Base-by-base conservation (phyloP, 2,113 vertebrate species). In the Otocyon megalotis region DNA sequence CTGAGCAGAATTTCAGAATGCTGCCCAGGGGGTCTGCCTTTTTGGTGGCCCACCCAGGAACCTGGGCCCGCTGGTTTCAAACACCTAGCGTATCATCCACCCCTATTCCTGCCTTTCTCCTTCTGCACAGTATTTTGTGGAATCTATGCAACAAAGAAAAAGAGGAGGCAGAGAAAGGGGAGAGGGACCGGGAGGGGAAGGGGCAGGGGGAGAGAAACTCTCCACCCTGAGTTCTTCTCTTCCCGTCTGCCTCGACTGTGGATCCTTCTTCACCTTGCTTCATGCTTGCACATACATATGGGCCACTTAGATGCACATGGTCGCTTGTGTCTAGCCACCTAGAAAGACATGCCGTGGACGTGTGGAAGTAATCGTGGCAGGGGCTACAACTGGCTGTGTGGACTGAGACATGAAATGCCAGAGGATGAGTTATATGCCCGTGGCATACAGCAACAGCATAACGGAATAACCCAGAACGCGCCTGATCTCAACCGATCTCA, bases 391-490 rank as follows among this genome's bases (percentile, higher is more conserved):
- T 3, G 16, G 19, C 8, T 15, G 37, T 35, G 48, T 35, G 26
- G 43, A 3, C 60, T 53, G 54, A n/a, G 28, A 67, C 54, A 74
- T 5, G 2, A 63, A 60, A 14, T 4, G 11, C 32, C 35, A 20
- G 72, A 35, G 37, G 32, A 3, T 22, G 60, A 58, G 24, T 50
- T 32, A 24, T 1, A 7, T 8, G 10, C 62, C 54, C 6, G 26
- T 7, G 26, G 72, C 28, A 7, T 12, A 12, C 1, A 2, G 71
- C 24, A 5, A 17, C 0, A 1, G 60, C 0, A 0, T 8, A 0
- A 1, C 53, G 3, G 67, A n/a, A n/a, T n/a, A 14, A 32, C 32
- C 16, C 65, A 69, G 65, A 69, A n/a, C 19, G 8, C 32, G 1
- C 67, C 67, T 2, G 32, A n/a, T 8, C 67, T n/a, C 1, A 0